A percentile compares a stretch with the other conserved stretches of the same genome.
phyloP scores from a whole-genome alignment of 1,140 invertebrate species.

The Rhyzopertha dominica region DNA sequence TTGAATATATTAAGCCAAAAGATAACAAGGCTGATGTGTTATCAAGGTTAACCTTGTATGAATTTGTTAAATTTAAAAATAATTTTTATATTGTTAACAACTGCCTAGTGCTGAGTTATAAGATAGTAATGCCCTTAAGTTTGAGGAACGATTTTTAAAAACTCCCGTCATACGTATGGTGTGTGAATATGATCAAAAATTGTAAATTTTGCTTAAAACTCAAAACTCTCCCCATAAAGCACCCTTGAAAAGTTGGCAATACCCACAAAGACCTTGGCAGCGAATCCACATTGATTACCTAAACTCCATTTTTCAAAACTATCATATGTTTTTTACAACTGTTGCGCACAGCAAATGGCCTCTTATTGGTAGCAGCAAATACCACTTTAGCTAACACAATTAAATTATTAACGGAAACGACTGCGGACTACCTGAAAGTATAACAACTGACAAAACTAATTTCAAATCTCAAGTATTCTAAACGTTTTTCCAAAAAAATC shows the following conservation, averaged over 20 bases:
- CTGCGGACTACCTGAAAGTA: no score
- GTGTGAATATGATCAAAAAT: constrained; percentile 26
- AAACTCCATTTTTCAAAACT: constrained; percentile 29
- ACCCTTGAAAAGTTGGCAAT: constrained; percentile 28
- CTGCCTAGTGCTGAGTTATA: no score
- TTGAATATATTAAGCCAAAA: no score
- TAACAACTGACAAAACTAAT: no score
- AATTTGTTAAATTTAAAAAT: no score
- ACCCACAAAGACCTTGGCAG: constrained; percentile 26
- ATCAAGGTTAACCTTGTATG: no score
- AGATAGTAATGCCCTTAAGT: no score
- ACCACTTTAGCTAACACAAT: constrained; percentile 17
- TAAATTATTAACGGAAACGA: constrained; percentile 2
- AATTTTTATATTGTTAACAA: no score
- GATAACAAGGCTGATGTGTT: no score
- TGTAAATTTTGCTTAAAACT: constrained; percentile 14
- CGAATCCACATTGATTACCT: constrained; percentile 37
- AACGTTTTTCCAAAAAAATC: no score
- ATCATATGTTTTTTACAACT: constrained; percentile 34
- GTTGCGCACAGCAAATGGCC: constrained; percentile 35
- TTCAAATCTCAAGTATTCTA: no score
- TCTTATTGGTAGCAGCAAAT: constrained; percentile 10
- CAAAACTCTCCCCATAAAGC: constrained; percentile 20
- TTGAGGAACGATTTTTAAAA: no score
- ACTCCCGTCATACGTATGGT: constrained; percentile 49